Base-by-base conservation (phyloP, 2,113 vertebrate species). In the Syrmaticus mikado region DNA sequence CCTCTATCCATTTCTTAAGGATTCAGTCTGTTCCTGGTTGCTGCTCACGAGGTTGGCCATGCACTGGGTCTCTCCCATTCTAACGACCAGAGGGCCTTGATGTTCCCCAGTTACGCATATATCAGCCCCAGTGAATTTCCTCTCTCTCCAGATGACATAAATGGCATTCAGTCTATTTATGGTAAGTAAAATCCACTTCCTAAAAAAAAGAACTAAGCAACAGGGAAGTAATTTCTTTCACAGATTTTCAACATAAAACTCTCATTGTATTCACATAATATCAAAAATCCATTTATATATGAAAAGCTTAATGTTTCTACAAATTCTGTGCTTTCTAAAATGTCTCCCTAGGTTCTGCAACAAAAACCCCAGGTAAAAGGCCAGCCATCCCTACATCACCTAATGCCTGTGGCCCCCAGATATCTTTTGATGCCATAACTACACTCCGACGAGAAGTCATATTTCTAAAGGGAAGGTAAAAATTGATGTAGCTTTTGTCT, bases 1-100 rank as follows among this genome's bases (percentile, higher is more conserved):
- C 27, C 9, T 92, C 24, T 62, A 16, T 71, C 27, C 1, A 6
- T 90, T 94, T 93, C 71, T 41, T 84, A 91, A 99, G 99, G 98
- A 11, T 98, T 98, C 76, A 97, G 97, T 81, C 97, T 99, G 92
- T 99, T 99, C 96, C 85, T 99, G 7, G 99, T 99, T 73, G 99
- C 99, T 73, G 98, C 99, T 92, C 99, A 99, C 96, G 99, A 99
- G 97, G 98, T 99, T 95, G 99, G 99, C 38, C 99, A 99, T 66
- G 97, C 99, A 16, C 89, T 99, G 85, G 99, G 99, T 20, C 98
- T 99, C 53, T 97, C 97, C 28, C 99, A 99, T 95, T 99, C 99
- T 53, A 61, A 22, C 3, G 98, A 99, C 68, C 97, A 95, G 38
- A 98, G 97, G 73, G 98, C 99, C 3, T 97, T 99, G 94, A 99